A percentile compares a stretch with the other conserved stretches of the same genome.
phyloP scores from a whole-genome alignment of 2,888 invertebrate genomes.

The Macaria liturata region DNA sequence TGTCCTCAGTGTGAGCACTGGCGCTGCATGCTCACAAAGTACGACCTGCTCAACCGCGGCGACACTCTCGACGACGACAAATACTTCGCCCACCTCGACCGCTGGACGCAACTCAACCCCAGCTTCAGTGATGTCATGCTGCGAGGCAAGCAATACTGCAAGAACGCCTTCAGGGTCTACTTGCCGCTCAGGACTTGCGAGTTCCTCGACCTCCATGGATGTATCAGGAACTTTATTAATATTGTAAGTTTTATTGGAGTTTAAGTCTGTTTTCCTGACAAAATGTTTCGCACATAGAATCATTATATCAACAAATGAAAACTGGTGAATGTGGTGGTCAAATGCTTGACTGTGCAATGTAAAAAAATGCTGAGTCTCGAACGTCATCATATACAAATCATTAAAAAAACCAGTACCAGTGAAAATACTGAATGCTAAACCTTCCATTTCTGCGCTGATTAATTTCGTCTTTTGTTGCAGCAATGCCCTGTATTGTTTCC shows the following conservation, averaged over 20 bases:
- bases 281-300: too few species aligned
- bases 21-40: constrained; percentile 56
- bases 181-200: constrained; percentile 50
- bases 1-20: constrained; percentile 56
- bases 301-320: too few species aligned
- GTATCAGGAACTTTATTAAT: constrained; percentile 52
- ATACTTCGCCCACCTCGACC: constrained; percentile 56
- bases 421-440: too few species aligned
- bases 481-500: constrained; percentile 55
- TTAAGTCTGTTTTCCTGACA: too few species aligned
- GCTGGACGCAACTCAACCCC: constrained; percentile 59
- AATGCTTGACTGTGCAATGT: too few species aligned
- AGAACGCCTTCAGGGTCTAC: constrained; percentile 33
- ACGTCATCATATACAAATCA: too few species aligned
- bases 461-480: constrained; percentile 46
- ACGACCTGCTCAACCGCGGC: constrained; percentile 42
- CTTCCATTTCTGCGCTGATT: too few species aligned
- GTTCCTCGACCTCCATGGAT: constrained; percentile 48
- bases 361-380: too few species aligned
- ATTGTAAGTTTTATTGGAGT: constrained; percentile 39
- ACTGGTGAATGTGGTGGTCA: too few species aligned
- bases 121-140: constrained; percentile 47
- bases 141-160: constrained; percentile 53
- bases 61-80: constrained; percentile 46
- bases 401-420: too few species aligned